Evolutionary conservation across 1,140 invertebrate genomes (phyloP).

Genomic region (Pristionchus pacificus): DNA sequence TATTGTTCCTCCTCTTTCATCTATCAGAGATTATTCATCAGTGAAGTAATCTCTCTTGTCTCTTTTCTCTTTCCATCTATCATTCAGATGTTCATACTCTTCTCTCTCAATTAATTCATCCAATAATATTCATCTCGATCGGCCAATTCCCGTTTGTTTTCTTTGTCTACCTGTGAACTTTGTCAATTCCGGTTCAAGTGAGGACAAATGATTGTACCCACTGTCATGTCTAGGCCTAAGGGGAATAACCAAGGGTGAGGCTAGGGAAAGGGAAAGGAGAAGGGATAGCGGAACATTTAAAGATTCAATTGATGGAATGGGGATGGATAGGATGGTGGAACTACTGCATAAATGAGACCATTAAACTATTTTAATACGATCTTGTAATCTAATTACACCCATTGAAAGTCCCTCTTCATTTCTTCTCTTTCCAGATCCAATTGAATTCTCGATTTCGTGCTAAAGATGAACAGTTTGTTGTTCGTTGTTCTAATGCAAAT

Average conservation of each 20-base stretch:
- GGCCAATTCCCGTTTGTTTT: background rate
- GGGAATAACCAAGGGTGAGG: too few relatives aligned
- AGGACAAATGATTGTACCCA: too few relatives aligned
- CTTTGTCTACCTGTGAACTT: too few relatives aligned
- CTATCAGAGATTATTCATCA: background rate
- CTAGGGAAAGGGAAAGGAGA: too few relatives aligned
- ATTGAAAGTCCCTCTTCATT: background rate
- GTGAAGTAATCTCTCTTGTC: background rate
- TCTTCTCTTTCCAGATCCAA: background rate
- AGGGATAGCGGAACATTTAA: too few relatives aligned
- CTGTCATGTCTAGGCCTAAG: too few relatives aligned
- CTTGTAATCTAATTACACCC: background rate
- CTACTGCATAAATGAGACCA: too few relatives aligned
- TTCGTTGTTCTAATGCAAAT: background rate
- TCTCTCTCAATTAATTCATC: background rate
- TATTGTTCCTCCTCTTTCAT: background rate
- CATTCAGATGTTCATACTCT: background rate
- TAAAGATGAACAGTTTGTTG: background rate
- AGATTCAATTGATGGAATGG: too few relatives aligned
- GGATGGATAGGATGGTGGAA: too few relatives aligned
- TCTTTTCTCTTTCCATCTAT: background rate
- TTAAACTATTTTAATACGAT: too few relatives aligned
- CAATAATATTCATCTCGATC: background rate
- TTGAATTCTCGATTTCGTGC: background rate
- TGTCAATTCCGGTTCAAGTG: too few relatives aligned